A percentile compares a stretch with the other conserved stretches of the same genome.
These are phyloP conservation scores for Carcharodon carcharias DNA, from an alignment of 2,797 vertebrate species.

Conservation along the genomic window DNA sequence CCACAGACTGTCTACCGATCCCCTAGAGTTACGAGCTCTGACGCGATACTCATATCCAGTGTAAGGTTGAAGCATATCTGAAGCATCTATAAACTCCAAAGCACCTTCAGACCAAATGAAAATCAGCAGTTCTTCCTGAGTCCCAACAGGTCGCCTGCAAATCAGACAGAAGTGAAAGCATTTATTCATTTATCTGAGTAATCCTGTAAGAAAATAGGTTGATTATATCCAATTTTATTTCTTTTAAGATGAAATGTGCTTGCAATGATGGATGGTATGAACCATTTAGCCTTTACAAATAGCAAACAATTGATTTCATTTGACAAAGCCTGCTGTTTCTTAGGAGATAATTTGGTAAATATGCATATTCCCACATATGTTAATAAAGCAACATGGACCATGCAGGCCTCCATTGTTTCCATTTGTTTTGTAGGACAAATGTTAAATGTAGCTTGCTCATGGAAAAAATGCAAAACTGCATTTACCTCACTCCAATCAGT, in stretches of 20 bases:
- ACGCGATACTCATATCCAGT: slow-evolving; percentile 72
- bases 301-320: slow-evolving; percentile 5
- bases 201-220: slow-evolving; percentile 8
- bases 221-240: neutral
- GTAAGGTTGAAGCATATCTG: slow-evolving; percentile 64
- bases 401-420: neutral
- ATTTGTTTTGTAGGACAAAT: neutral
- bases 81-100: slow-evolving; percentile 70
- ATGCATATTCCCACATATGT: neutral
- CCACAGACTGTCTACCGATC: slow-evolving; percentile 71
- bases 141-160: slow-evolving; percentile 63
- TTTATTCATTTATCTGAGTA: neutral
- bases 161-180: slow-evolving; percentile 32
- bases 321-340: neutral
- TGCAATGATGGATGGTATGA: neutral
- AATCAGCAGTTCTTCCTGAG: slow-evolving; percentile 65
- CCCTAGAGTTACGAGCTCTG: slow-evolving; percentile 66
- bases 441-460: neutral
- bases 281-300: neutral
- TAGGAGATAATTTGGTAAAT: neutral
- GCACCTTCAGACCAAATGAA: slow-evolving; percentile 74
- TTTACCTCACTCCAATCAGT: neutral
- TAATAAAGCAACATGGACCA: neutral
- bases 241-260: neutral
- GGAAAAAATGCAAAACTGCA: neutral